Conservation (phyloP, 2,113 vertebrate species). For the Pogona vitticeps region DNA sequence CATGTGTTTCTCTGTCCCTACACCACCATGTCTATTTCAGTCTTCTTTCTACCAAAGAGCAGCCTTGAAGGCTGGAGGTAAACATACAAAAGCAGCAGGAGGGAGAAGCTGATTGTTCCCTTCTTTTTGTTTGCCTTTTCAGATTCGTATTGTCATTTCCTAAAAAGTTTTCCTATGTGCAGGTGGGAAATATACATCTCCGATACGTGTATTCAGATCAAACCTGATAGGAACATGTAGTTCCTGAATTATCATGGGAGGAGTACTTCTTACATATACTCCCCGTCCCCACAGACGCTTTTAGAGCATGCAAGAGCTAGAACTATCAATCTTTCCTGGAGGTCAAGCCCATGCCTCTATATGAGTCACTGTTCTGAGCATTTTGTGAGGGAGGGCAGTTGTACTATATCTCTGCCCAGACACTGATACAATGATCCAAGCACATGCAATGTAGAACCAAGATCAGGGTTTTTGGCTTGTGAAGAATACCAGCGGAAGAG, state of each 20-base stretch:
- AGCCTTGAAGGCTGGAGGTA: not conserved
- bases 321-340: not conserved
- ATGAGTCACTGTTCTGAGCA: not conserved
- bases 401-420: not conserved
- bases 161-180: too few species aligned
- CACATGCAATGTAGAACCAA: not conserved
- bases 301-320: not conserved
- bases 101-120: not conserved
- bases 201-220: not conserved
- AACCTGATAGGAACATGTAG: not conserved
- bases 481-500: not conserved
- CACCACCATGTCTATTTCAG: not conserved
- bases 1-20: not conserved
- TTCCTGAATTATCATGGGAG: not conserved
- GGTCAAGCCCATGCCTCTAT: not conserved
- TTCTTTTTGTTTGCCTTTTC: not conserved
- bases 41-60: not conserved
- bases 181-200: not conserved
- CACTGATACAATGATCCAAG: not conserved
- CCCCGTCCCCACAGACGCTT: not conserved
- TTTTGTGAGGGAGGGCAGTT: not conserved
- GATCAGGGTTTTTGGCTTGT: not conserved
- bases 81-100: not conserved
- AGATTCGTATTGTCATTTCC: not conserved
- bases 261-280: not conserved